Evolutionary conservation across 1,140 invertebrate genomes (phyloP), one percentile per base, ranked within the genome.

Genomic region (Phortica variegata): DNA sequence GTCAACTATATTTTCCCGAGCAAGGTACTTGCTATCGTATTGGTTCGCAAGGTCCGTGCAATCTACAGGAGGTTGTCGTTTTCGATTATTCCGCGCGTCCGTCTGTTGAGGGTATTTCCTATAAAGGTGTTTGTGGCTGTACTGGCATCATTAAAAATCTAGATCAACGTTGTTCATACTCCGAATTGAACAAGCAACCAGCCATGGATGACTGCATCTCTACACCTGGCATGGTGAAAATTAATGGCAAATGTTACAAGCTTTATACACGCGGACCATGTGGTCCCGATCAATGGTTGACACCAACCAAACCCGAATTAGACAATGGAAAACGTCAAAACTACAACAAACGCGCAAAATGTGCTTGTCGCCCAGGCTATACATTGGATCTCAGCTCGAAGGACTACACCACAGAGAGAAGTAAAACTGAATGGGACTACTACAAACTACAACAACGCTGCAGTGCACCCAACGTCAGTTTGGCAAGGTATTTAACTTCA

Each of bases 41-140:
- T 5, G 88, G 88, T 0, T 81, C 84, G 0, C 78, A 80, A 17
- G 89, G 88, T 29, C 88, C 88, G 0, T 91, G 89, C 58, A 77
- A 80, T 0, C 61, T 72, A 6, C 84, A 85, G 2, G 83, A 88
- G 58, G 80, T 89, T 4, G 84, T 91, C 1, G 80, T 88, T 0
- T 90, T 88, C 60, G 88, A 91, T 77, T 87, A 89, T 54, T 84
- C 83, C 2, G 83, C 85, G 0, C 75, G 86, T 12, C 87, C 87
- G 0, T 87, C 87, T 0, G 55, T 89, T 0, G 87, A 90, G 54
- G 89, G 88, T 0, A 81, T 90, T 15, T 87, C 87, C n/a, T 90
- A 89, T 60, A 87, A 88, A 45, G 89, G 88, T 1, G 81, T 88
- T 3, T 91, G 89, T 52, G 85, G 83, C 3, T 90, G 88, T 57